These are phyloP conservation scores for Pseudorasbora parva DNA, from an alignment of 2,113 vertebrate species.

Conservation along the genomic window DNA sequence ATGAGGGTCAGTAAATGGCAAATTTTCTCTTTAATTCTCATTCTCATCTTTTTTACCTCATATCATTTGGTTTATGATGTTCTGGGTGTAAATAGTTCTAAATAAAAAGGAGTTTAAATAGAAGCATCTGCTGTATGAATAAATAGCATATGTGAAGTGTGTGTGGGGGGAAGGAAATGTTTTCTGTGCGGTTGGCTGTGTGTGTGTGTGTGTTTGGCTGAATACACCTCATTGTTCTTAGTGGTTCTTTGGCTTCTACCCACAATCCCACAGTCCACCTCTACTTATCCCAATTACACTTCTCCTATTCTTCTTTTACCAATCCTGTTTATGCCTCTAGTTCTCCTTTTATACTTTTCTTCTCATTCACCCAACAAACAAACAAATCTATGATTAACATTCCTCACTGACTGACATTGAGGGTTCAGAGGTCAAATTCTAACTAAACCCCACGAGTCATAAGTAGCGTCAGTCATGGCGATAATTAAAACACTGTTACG, in stretches of 20 bases:
- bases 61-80: neutral
- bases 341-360: slow-evolving; percentile 33
- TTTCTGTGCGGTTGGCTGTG: slow-evolving; percentile 33
- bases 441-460: neutral
- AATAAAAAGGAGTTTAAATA: neutral
- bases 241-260: slow-evolving; percentile 42
- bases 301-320: slow-evolving; percentile 2
- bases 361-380: slow-evolving; percentile 14
- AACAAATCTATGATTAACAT: slow-evolving; percentile 51
- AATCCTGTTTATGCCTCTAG: slow-evolving; percentile 10
- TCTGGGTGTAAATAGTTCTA: neutral
- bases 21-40: neutral
- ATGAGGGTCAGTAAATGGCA: neutral
- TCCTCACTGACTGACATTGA: slow-evolving; percentile 35
- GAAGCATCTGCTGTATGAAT: slow-evolving; percentile 30
- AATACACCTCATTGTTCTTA: slow-evolving; percentile 58
- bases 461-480: neutral
- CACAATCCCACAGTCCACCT: slow-evolving; percentile 30
- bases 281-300: slow-evolving; percentile 20
- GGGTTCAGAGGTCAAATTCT: slow-evolving; percentile 36
- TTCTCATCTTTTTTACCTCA: neutral
- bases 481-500: too few relatives aligned
- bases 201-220: slow-evolving; percentile 38
- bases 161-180: slow-evolving; percentile 46
- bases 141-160: slow-evolving; percentile 41